These are phyloP conservation scores for Pseudobourletiella spinata DNA, from an alignment of 1,140 invertebrate genomes.

Conservation along the genomic window DNA sequence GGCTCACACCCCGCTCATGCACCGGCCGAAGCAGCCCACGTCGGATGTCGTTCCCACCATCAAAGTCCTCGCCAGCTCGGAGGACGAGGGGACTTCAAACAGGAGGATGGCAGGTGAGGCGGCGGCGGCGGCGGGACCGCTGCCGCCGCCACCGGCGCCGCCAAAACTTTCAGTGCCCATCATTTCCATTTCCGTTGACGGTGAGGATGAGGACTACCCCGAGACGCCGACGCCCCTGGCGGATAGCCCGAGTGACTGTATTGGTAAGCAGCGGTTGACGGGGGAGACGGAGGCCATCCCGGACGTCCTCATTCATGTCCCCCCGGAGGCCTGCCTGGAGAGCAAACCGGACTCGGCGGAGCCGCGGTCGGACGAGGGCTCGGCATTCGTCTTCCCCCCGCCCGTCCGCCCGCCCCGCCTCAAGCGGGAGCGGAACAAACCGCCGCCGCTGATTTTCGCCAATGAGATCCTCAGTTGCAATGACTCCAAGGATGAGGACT, in stretches of 20 bases:
- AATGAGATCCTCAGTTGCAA: constrained; percentile 30
- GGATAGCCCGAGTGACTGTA: constrained; percentile 20
- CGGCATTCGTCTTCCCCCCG: constrained; percentile 4
- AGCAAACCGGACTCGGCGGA: constrained; percentile 22
- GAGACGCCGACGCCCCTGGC: neutral
- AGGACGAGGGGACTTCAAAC: constrained; percentile 21
- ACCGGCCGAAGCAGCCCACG: constrained; percentile 37
- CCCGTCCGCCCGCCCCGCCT: constrained; percentile 10
- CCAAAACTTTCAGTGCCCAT: constrained; percentile 10
- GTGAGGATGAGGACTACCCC: constrained; percentile 13
- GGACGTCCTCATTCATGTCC: constrained; percentile 34
- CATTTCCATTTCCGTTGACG: constrained; percentile 34
- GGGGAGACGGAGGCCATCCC: constrained; percentile 28
- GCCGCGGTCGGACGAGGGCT: neutral
- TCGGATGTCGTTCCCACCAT: constrained; percentile 18
- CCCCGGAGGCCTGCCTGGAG: constrained; percentile 23
- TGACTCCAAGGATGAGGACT: neutral
- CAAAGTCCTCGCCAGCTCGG: constrained; percentile 30
- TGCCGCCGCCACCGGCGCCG: neutral
- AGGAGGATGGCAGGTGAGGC: neutral
- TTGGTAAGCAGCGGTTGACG: neutral
- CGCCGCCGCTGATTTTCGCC: constrained; percentile 34
- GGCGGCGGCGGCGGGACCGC: neutral
- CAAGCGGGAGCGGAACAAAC: constrained; percentile 18
- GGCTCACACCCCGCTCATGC: constrained; percentile 55